These are phyloP conservation scores for Tubulanus polymorphus DNA, from an alignment of 2,888 invertebrate species.

Conservation along the genomic window DNA sequence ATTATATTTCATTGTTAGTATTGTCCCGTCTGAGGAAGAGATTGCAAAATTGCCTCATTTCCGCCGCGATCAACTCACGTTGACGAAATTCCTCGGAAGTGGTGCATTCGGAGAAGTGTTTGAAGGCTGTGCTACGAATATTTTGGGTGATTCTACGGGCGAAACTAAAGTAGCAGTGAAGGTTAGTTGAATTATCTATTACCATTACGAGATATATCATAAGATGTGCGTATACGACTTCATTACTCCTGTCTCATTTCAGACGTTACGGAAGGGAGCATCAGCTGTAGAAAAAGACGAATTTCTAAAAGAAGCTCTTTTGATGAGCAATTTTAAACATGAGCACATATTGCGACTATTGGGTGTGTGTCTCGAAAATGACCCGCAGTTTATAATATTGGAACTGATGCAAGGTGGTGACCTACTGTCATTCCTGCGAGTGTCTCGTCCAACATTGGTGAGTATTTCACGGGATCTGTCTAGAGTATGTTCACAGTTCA, in stretches of 20 bases:
- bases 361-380: constrained; percentile 91
- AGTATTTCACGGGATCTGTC: constrained; percentile 20
- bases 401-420: constrained; percentile 98
- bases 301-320: constrained; percentile 91
- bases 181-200: too few relatives aligned
- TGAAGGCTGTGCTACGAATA: constrained; percentile 71
- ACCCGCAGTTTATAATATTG: constrained; percentile 89
- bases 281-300: constrained; percentile 85
- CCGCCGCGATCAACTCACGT: constrained; percentile 76
- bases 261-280: constrained; percentile 88
- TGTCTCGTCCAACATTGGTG: constrained; percentile 73
- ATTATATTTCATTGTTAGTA: constrained; percentile 27
- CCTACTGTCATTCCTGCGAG: constrained; percentile 81
- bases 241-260: constrained; percentile 17
- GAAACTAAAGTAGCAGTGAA: constrained; percentile 49
- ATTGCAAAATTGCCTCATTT: constrained; percentile 78
- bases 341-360: constrained; percentile 88
- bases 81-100: constrained; percentile 85
- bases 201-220: too few relatives aligned
- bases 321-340: constrained; percentile 96
- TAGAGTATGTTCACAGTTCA: neutral
- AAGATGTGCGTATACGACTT: too few relatives aligned
- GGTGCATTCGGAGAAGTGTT: constrained; percentile 98
- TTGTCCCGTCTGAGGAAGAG: constrained; percentile 68
- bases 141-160: constrained; percentile 32